These are phyloP conservation scores for Pleuronectes platessa DNA, from an alignment of 2,113 vertebrate genomes.

Conservation along the genomic window DNA sequence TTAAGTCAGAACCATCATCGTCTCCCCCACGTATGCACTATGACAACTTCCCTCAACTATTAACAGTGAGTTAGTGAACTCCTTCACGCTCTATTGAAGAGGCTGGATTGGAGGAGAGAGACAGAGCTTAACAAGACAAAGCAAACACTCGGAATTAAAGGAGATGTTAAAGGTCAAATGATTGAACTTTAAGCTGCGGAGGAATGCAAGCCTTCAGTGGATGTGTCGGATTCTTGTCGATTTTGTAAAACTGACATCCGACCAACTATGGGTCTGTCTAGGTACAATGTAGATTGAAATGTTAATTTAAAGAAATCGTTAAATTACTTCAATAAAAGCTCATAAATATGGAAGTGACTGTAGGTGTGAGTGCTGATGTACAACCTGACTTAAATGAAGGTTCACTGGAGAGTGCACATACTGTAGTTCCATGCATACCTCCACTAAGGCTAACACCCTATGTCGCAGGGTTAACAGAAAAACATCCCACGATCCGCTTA, in stretches of 20 bases:
- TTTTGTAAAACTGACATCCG: constrained; percentile 11
- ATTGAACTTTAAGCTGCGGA: constrained; percentile 72
- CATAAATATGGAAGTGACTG: too few species aligned
- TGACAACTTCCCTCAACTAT: constrained; percentile 34
- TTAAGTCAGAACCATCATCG: constrained; percentile 15
- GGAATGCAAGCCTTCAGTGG: constrained; percentile 56
- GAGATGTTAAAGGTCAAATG: constrained; percentile 74
- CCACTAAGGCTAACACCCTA: too few species aligned
- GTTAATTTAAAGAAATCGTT: neutral
- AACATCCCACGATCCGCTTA: too few species aligned
- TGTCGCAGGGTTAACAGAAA: too few species aligned
- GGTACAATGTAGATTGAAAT: neutral
- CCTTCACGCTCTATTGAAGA: constrained; percentile 62
- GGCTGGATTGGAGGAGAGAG: constrained; percentile 49
- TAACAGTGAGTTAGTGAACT: constrained; percentile 49
- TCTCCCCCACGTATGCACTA: constrained; percentile 11
- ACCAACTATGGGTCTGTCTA: neutral
- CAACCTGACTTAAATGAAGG: too few species aligned
- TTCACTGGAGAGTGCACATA: too few species aligned
- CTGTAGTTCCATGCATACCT: too few species aligned
- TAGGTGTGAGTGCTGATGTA: too few species aligned
- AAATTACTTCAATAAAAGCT: too few species aligned
- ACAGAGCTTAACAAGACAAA: constrained; percentile 66
- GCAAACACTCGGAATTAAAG: constrained; percentile 69
- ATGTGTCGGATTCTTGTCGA: constrained; percentile 26